Percentiles rank a stretch among this genome's conserved stretches.
Evolutionary conservation across 2,797 vertebrate species (phyloP).

Genomic region (Tokudaia tokunoshimensis): DNA sequence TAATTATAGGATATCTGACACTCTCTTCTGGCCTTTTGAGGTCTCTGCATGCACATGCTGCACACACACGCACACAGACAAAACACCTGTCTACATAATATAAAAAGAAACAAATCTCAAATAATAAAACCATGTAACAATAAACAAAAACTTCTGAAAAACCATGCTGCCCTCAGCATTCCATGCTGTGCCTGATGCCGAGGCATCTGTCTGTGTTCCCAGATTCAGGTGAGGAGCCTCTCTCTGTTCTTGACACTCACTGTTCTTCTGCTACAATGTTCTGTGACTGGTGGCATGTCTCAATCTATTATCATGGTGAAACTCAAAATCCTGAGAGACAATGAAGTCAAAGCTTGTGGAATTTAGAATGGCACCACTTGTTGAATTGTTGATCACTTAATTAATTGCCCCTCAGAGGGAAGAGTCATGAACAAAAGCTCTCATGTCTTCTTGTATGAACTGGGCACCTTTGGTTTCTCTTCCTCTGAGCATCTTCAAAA

Average conservation of each 20-base stretch:
- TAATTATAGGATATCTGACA: neutral
- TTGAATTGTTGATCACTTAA: neutral
- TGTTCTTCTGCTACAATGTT: neutral
- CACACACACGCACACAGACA: neutral
- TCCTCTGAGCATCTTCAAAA: neutral
- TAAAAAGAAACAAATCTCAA: neutral
- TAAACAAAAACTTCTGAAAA: neutral
- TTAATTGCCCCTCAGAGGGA: neutral
- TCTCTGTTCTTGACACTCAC: neutral
- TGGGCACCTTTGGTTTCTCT: neutral
- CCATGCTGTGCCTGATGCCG: neutral
- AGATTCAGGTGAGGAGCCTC: neutral
- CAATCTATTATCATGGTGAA: neutral
- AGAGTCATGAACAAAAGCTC: neutral
- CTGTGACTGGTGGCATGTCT: neutral
- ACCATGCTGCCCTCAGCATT: neutral
- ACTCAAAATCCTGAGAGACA: constrained; percentile 16
- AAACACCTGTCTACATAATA: neutral
- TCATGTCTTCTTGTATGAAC: constrained; percentile 3
- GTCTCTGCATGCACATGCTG: neutral
- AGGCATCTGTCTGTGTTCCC: neutral
- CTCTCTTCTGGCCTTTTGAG: neutral
- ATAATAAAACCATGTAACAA: neutral
- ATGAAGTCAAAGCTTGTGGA: neutral
- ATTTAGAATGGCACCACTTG: constrained; percentile 12